These are phyloP conservation scores for Zaprionus vittiger DNA, from an alignment of 1,140 invertebrate genomes.

Conservation along the genomic window DNA sequence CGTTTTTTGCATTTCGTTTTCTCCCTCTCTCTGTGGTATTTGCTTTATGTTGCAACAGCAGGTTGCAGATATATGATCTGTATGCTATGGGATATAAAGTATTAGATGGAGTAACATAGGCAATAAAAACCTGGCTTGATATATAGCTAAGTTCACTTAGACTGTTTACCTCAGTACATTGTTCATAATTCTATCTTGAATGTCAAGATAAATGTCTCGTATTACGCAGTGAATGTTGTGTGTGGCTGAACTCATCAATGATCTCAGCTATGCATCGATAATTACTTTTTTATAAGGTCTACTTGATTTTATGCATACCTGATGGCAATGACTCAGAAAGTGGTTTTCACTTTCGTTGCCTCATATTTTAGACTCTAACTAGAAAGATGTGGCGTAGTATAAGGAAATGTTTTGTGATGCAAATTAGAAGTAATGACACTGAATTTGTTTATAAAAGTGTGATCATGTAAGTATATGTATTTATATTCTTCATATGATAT, in stretches of 20 bases:
- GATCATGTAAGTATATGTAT: neutral
- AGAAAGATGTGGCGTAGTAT: neutral
- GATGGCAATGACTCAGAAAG: conserved; percentile 24
- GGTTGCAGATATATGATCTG: neutral
- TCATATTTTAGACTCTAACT: neutral
- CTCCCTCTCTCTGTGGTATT: neutral
- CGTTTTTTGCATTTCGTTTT: conserved; percentile 25
- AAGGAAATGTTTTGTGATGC: conserved; percentile 8
- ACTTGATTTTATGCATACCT: neutral
- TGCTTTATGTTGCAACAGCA: neutral
- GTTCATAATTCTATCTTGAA: no score
- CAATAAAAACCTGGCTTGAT: neutral
- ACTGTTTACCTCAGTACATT: neutral
- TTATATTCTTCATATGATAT: neutral
- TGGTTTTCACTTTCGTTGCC: conserved; percentile 18
- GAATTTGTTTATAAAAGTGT: neutral
- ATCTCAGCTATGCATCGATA: conserved; percentile 26
- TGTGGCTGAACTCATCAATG: conserved; percentile 15
- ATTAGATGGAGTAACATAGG: neutral
- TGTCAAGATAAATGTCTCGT: neutral
- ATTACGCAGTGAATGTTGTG: neutral
- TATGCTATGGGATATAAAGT: neutral
- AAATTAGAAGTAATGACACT: conserved; percentile 3
- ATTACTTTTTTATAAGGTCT: conserved; percentile 3
- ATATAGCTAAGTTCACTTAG: neutral